phyloP scores from a whole-genome alignment of 1,140 invertebrate species.

The Drosophila parvula region DNA sequence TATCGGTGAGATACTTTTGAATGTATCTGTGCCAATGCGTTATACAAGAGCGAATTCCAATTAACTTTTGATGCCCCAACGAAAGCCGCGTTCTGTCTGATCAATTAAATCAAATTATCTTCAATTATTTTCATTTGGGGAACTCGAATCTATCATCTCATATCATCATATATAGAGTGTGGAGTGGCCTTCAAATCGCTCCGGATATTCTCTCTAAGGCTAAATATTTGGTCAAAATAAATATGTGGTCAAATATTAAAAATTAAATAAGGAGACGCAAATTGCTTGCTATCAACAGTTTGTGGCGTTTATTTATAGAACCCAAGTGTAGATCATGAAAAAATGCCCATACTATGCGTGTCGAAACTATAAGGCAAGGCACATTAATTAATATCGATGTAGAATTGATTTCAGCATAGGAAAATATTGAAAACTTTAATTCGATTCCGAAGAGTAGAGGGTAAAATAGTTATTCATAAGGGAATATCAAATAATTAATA shows the following conservation, averaged over 20 bases:
- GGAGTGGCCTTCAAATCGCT: conserved; percentile 10
- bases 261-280: conserved; percentile 34
- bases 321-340: conserved; percentile 14
- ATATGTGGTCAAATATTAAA: conserved; percentile 43
- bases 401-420: neutral
- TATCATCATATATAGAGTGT: neutral
- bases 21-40: conserved; percentile 8
- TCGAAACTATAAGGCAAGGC: conserved; percentile 5
- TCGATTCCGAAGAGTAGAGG: no score
- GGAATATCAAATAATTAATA: no score
- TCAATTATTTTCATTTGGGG: conserved; percentile 15
- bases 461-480: no score
- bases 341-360: conserved; percentile 4
- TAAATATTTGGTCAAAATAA: no score
- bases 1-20: conserved; percentile 34
- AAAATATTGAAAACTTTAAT: neutral
- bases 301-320: conserved; percentile 55
- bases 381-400: neutral
- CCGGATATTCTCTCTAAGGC: conserved; percentile 1
- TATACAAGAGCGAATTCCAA: conserved; percentile 29
- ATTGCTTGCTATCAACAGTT: conserved; percentile 47
- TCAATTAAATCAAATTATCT: conserved; percentile 55
- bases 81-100: conserved; percentile 24
- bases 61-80: conserved; percentile 39
- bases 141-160: conserved; percentile 3